Base-by-base conservation (phyloP, 1,140 invertebrate genomes). In the Lepidurus arcticus region DNA sequence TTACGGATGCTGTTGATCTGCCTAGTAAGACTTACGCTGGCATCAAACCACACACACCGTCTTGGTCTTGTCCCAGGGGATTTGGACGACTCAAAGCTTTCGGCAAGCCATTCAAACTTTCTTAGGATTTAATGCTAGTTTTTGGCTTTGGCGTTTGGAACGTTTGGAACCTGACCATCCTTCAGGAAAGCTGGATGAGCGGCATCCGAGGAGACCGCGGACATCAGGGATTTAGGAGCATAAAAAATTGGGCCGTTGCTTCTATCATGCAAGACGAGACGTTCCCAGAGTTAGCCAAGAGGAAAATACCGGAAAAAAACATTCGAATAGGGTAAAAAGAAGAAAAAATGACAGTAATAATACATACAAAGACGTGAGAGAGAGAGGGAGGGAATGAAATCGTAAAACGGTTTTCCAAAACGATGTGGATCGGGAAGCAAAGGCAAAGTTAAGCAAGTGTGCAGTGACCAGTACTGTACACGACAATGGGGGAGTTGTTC, bases 191-290 rank as follows among this genome's bases (percentile, higher is more conserved):
- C 45, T 47, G 10, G 45, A 47, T 10, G 16, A 47, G 45, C 10
- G 45, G 45, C 10, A 47, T 65, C 34, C 34, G 34, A 34, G 34
- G 34, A 34, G 34, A 34, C 34, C 34, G 34, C 34, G 34, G 34
- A 34, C 34, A 34, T 34, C 34, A 34, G 34, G 34, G 34, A 34
- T 65, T 65, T 13, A 21, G n/a, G 13, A 65, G 53, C 53, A 65
- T 65, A 65, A 65, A 65, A 65, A 65, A 65, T 65, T 65, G 13
- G 53, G 7, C 53, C 53, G 53, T 65, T 65, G 53, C 53, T 9
- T 65, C 21, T 7, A 21, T n/a, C 16, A 65, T 65, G 53, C 53
- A 65, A 65, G 53, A 65, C 53, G 53, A 65, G 53, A 65, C 16
- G 53, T 65, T 65, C n/a, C 53, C 53, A 65, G 6, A 16, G 53